Conservation (phyloP, 2,888 invertebrate genomes). For the Ormyrus thymus region DNA sequence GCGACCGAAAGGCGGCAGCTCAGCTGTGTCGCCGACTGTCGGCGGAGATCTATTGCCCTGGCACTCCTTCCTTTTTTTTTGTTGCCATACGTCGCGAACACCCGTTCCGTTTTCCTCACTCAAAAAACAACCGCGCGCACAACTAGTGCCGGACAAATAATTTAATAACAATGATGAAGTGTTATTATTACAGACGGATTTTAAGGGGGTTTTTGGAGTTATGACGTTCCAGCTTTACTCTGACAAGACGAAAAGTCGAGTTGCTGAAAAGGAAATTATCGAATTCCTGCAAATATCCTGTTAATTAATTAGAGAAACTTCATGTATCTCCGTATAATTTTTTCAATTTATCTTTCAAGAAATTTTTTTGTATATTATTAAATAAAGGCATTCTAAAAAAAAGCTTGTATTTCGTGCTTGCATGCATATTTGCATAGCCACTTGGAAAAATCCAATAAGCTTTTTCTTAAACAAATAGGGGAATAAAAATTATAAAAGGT, state of each 20-base stretch:
- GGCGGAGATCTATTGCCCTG: slow-evolving; percentile 62
- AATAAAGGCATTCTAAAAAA: no score
- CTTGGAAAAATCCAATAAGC: no score
- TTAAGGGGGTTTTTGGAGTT: background rate
- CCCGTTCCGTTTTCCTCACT: background rate
- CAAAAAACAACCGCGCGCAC: slow-evolving; percentile 24
- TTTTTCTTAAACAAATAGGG: no score
- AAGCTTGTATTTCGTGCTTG: no score
- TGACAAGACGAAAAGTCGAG: no score
- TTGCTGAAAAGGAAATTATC: no score
- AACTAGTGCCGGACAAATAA: slow-evolving; percentile 34
- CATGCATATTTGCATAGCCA: no score
- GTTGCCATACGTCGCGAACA: background rate
- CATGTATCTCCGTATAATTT: no score
- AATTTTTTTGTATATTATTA: no score
- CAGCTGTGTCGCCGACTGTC: slow-evolving; percentile 53
- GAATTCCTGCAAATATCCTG: background rate
- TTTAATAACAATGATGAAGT: slow-evolving; percentile 30
- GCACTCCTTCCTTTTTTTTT: background rate
- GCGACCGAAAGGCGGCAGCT: slow-evolving; percentile 32
- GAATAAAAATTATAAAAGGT: no score
- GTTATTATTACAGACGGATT: slow-evolving; percentile 30
- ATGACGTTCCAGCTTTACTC: no score
- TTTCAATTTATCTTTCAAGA: no score
- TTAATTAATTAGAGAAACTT: background rate